These are phyloP conservation scores for Apodemia mormo DNA, from an alignment of 2,888 invertebrate species.

Conservation along the genomic window DNA sequence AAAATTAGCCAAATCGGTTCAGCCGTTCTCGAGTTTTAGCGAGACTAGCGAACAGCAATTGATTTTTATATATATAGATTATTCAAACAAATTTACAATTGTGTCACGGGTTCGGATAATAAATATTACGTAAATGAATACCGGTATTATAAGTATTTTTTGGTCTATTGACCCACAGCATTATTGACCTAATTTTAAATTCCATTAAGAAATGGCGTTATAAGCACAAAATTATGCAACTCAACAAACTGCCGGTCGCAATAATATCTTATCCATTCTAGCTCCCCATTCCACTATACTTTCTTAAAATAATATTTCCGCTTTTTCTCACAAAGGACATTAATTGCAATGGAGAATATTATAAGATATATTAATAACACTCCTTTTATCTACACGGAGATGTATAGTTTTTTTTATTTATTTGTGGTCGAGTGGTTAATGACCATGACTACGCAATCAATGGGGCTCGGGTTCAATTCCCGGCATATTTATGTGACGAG, in stretches of 20 bases:
- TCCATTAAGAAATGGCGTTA: background rate
- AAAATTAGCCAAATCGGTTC: too few species aligned
- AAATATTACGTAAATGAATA: too few species aligned
- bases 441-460: too few species aligned
- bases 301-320: background rate
- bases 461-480: too few species aligned
- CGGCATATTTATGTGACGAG: too few species aligned
- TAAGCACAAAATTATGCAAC: background rate
- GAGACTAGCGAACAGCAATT: too few species aligned
- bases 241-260: background rate
- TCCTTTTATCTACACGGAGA: background rate
- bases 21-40: too few species aligned
- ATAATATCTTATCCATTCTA: background rate
- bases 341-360: background rate
- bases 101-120: too few species aligned
- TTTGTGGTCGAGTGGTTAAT: background rate
- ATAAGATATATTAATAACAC: background rate
- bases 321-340: background rate
- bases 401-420: background rate
- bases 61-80: background rate
- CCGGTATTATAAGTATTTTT: background rate
- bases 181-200: background rate
- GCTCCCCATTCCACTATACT: background rate
- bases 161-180: background rate
- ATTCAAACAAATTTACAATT: background rate